A percentile compares a stretch with the other conserved stretches of the same genome.
Evolutionary conservation across 1,140 invertebrate species (phyloP).

Genomic region (Drosophila sproati): DNA sequence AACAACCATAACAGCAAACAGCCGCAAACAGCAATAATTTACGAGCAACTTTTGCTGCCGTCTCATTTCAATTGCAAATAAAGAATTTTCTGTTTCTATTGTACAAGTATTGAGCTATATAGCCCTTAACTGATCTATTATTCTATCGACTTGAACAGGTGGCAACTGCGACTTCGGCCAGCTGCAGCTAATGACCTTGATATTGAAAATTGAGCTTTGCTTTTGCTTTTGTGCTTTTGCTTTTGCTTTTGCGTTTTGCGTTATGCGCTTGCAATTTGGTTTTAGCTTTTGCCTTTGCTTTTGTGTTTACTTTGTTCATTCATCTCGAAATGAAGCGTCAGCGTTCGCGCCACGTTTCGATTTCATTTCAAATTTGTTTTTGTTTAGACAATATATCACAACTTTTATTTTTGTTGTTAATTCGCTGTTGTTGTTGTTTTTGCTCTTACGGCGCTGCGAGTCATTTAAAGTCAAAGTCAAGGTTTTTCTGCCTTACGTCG

Average conservation of each 20-base stretch:
- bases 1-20: conserved; percentile 26
- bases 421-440: conserved; percentile 46
- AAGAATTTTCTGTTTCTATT: conserved; percentile 16
- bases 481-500: conserved; percentile 84
- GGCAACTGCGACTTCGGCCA: conserved; percentile 47
- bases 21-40: conserved; percentile 4
- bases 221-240: conserved; percentile 32
- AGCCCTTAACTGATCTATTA: conserved; percentile 27
- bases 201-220: conserved; percentile 77
- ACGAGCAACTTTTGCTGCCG: conserved; percentile 13
- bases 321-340: conserved; percentile 45
- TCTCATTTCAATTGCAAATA: conserved; percentile 66
- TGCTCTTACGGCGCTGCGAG: conserved; percentile 51
- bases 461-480: conserved; percentile 85
- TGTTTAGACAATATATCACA: conserved; percentile 76
- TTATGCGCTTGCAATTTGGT: conserved; percentile 27
- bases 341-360: conserved; percentile 59
- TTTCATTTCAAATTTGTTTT: conserved; percentile 77
- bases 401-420: conserved; percentile 36
- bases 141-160: conserved; percentile 29
- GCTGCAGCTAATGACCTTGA: conserved; percentile 77
- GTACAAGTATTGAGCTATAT: conserved; percentile 6
- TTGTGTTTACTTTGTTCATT: conserved; percentile 58
- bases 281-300: conserved; percentile 34
- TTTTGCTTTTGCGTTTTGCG: conserved; percentile 35